These are phyloP conservation scores for Phrynosoma platyrhinos DNA, from an alignment of 2,113 vertebrate species.

Conservation along the genomic window DNA sequence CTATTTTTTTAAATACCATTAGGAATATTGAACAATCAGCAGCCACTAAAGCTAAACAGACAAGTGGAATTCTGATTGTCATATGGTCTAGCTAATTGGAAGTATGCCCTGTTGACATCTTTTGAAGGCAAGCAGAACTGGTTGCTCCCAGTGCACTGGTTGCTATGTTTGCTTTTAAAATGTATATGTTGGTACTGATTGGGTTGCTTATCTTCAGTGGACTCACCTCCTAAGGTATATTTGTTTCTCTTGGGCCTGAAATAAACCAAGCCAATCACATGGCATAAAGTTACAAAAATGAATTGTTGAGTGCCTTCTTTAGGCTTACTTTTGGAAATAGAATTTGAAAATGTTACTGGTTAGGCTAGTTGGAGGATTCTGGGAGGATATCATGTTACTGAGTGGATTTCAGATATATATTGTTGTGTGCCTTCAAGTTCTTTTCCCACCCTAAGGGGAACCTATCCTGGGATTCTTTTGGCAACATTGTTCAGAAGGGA, in stretches of 20 bases:
- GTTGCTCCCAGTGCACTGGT: background rate
- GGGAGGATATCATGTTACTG: too few species aligned
- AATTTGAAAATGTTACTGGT: too few species aligned
- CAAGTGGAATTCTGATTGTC: background rate
- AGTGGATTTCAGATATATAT: too few species aligned
- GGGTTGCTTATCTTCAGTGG: background rate
- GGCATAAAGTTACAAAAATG: background rate
- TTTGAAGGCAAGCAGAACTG: background rate
- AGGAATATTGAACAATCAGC: background rate
- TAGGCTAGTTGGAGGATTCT: too few species aligned
- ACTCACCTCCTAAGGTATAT: background rate
- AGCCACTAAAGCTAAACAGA: background rate
- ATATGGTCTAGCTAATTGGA: background rate
- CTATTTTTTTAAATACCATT: background rate
- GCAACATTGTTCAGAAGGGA: too few species aligned
- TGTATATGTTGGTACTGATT: too few species aligned
- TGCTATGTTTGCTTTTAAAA: background rate
- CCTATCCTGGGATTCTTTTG: too few species aligned
- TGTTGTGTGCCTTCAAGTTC: too few species aligned
- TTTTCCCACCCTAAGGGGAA: too few species aligned
- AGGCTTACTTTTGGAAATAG: too few species aligned
- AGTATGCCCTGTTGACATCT: background rate
- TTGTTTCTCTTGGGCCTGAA: background rate
- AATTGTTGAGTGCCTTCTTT: too few species aligned
- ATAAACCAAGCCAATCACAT: background rate